Base-by-base conservation (phyloP, 2,888 invertebrate genomes). In the Drosophila merina region DNA sequence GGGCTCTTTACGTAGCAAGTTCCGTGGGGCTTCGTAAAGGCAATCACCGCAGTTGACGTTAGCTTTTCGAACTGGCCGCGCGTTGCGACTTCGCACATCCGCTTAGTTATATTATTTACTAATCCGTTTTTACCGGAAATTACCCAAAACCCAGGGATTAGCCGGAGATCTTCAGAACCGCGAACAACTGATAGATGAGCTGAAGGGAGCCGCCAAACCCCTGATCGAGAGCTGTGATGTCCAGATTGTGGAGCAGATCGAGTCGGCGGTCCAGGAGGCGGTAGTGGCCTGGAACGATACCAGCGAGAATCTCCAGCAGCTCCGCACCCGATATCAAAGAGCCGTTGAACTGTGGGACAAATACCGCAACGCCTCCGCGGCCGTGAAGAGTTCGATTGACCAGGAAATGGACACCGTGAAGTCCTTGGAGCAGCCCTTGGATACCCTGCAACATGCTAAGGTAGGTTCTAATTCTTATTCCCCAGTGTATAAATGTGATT, bases 341-440 rank as follows among this genome's bases (percentile, higher is more conserved):
- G 97, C 96, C 3, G 96, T 96, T 59, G 94, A 95, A 51, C 93
- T 97, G 66, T 97, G 97, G 97, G 93, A 95, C 88, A 94, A 95
- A 69, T 97, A 97, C 92, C 94, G 95, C 40, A 96, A 96, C 90
- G 95, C 96, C 7, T 95, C 95, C 59, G 95, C 95, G 47, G 94
- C 95, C 30, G 95, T 97, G 69, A 94, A 95, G 74, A 94, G 94
- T 77, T 96, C 95, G 94, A 94, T 95, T 45, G 96, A 96, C 89
- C 94, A 94, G 88, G 95, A 96, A 91, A 95, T 96, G 93, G 95
- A 95, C 77, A 93, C 93, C 54, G 93, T 95, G 58, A 94, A 94
- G 80, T 94, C 95, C 75, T 93, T 96, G 84, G 90, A 91, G 49
- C 93, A 95, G 50, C 95, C 96, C 12, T 72, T 89, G 81, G 95